phyloP scores from a whole-genome alignment of 2,113 vertebrate genomes.

The Apeltes quadracus region DNA sequence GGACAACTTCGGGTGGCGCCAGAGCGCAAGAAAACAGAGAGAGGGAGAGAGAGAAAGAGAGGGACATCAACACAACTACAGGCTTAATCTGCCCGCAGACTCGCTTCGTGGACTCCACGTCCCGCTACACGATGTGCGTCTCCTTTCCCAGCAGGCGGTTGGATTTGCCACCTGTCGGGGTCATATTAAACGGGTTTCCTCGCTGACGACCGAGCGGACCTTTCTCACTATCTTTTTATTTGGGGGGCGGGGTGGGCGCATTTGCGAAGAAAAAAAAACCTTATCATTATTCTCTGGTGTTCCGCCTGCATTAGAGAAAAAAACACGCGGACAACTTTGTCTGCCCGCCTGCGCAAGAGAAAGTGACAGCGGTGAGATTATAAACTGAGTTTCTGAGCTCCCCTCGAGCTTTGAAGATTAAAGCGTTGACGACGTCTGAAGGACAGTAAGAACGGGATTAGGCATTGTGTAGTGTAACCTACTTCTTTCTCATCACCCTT shows the following conservation, averaged over 20 bases:
- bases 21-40: slow-evolving; percentile 66
- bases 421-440: slow-evolving; percentile 66
- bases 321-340: slow-evolving; percentile 61
- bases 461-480: slow-evolving; percentile 52
- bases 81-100: slow-evolving; percentile 59
- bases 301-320: slow-evolving; percentile 19
- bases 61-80: neutral
- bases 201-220: slow-evolving; percentile 20
- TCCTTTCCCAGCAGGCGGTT: slow-evolving; percentile 39
- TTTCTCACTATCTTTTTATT: slow-evolving; percentile 1
- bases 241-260: no score
- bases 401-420: slow-evolving; percentile 73
- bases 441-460: slow-evolving; percentile 76
- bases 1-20: slow-evolving; percentile 75
- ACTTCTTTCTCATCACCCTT: slow-evolving; percentile 63
- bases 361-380: slow-evolving; percentile 55
- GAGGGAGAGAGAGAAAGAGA: neutral
- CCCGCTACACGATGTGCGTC: slow-evolving; percentile 44
- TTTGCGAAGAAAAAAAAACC: neutral
- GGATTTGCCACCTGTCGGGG: slow-evolving; percentile 59
- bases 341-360: slow-evolving; percentile 33
- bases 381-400: slow-evolving; percentile 36
- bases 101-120: slow-evolving; percentile 48
- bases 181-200: slow-evolving; percentile 18
- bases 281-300: slow-evolving; percentile 3